These are phyloP conservation scores for Stenotaenia linearis DNA, from an alignment of 2,888 invertebrate genomes.

Conservation along the genomic window DNA sequence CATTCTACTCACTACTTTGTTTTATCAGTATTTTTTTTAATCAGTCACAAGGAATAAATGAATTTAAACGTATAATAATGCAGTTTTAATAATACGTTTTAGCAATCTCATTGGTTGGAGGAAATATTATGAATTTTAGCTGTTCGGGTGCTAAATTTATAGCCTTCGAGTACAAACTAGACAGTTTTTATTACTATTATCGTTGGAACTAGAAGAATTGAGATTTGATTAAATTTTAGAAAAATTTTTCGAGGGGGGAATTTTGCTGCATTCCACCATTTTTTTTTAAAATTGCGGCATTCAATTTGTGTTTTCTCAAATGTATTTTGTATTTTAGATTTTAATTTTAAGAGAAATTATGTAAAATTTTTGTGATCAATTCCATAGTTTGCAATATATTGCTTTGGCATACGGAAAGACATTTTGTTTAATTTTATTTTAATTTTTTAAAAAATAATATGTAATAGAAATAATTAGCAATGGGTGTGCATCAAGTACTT, in stretches of 20 bases:
- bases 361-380: neutral
- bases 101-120: neutral
- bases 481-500: neutral
- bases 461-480: neutral
- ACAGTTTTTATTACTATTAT: neutral
- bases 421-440: neutral
- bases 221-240: neutral
- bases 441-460: neutral
- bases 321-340: neutral
- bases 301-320: neutral
- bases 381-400: neutral
- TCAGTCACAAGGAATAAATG: constrained; percentile 8
- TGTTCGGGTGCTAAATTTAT: neutral
- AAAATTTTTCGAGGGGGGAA: neutral
- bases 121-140: neutral
- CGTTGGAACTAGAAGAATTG: neutral
- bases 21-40: constrained; percentile 14
- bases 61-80: constrained; percentile 1
- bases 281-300: neutral
- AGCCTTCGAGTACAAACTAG: neutral
- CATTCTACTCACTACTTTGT: neutral
- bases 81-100: neutral
- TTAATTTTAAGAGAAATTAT: neutral
- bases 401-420: neutral
- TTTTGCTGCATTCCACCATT: neutral